Evolutionary conservation across 2,113 vertebrate genomes (phyloP).

Genomic region (Apteryx owenii): DNA sequence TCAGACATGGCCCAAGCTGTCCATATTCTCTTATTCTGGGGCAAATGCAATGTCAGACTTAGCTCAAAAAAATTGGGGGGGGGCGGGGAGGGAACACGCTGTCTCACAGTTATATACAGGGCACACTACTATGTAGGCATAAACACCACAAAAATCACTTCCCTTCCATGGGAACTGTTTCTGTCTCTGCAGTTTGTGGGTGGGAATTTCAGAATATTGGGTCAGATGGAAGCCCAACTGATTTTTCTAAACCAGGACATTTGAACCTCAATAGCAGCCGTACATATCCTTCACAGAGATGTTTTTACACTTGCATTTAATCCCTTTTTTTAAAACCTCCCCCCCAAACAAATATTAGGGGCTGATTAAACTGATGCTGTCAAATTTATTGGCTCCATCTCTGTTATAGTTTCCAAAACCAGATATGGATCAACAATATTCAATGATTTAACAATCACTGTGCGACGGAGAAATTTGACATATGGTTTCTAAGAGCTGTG

Average conservation of each 20-base stretch:
- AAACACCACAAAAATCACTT: neutral
- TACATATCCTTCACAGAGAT: neutral
- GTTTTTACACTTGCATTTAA: neutral
- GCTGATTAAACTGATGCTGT: neutral
- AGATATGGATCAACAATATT: neutral
- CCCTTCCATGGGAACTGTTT: neutral
- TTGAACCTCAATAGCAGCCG: neutral
- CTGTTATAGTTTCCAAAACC: neutral
- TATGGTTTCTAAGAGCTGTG: neutral
- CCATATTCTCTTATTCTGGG: accelerated
- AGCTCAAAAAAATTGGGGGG: neutral
- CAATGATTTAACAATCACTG: neutral
- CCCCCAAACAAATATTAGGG: neutral
- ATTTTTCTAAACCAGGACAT: neutral
- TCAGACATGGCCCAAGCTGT: neutral
- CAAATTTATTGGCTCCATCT: neutral
- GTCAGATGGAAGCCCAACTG: neutral
- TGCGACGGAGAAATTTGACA: neutral
- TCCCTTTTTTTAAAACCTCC: neutral
- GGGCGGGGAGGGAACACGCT: accelerated
- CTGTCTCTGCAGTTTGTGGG: neutral
- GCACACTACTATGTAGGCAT: neutral
- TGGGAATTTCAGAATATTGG: neutral
- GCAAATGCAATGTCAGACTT: neutral
- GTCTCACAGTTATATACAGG: neutral